Evolutionary conservation across 2,888 invertebrate species (phyloP), one percentile per base, ranked within the genome.

Genomic region (Eupithecia dodoneata): DNA sequence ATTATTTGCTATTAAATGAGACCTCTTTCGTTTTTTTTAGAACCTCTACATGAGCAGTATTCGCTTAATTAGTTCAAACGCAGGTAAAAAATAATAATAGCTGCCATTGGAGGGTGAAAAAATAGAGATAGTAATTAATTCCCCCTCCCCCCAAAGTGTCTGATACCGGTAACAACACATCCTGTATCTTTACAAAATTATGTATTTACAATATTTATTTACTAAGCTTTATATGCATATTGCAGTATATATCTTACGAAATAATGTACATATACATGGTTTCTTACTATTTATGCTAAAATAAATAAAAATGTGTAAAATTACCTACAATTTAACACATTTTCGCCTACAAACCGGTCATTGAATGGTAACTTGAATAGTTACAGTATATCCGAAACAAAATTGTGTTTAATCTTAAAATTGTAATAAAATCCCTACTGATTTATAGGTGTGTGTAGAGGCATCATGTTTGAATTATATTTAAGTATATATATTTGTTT

Each of bases 131-230:
- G 30, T 30, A 1, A 30, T 30, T 30, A 30, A 30, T 30, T 30
- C 30, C 30, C 30, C 30, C 30, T 30, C 30, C 1, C 30, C 30
- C 30, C 30, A 30, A 30, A 30, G 30, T 30, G 30, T 30, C 30
- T 30, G 30, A 30, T 30, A 30, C 30, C 30, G 30, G 30, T 30
- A 30, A 30, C 30, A 30, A 30, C 30, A 30, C 30, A 30, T 30
- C 30, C 6, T 45, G 45, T 78, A 77, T 76, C 75, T 74, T 63
- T 76, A 79, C 77, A 76, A 72, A 79, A 63, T 72, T 77, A 77
- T 66, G 63, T 63, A 74, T 77, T 73, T 74, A 78, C 77, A 76
- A 73, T 70, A 18, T 72, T 75, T 67, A 44, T 18, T 78, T 69
- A 75, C 71, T 75, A 45, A 13, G 52, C 15, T 45, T 72, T 45